Base-by-base conservation (phyloP, 2,797 vertebrate genomes). In the Buphagus erythrorhynchus region DNA sequence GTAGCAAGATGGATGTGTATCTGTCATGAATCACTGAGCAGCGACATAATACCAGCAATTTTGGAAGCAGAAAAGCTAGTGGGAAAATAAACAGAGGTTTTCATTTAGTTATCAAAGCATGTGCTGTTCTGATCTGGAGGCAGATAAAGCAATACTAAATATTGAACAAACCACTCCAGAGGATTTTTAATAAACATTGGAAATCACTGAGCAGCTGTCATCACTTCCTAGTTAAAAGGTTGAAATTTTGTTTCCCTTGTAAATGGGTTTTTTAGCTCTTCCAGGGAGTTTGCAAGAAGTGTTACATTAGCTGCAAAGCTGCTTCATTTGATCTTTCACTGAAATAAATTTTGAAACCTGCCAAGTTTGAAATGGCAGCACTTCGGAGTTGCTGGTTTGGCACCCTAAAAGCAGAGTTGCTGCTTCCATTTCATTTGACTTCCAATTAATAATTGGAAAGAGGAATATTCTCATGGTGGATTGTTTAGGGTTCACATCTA, bases 141-240 rank as follows among this genome's bases (percentile, higher is more conserved):
- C 86, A 94, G 93, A 94, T 93, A 86, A 95, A 93, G 78, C 78
- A 85, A 42, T 48, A 33, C 85, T 85, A 80, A 92, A 87, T 92
- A 85, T 51, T 92, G 88, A 96, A 92, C 74, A 83, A 83, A 77
- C 35, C 43, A 46, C 83, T 92, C 94, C 63, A 18, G 88, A 85
- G 72, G 49, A 54, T 52, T 73, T 94, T 82, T 80, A 82, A 79
- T 93, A 89, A 94, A 95, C 71, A 65, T 5, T 24, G 86, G 52
- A 66, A 90, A 87, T 94, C 33, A 59, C 57, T 67, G 86, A 88
- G 92, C 78, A 77, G 86, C 88, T 93, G 86, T 85, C 88, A 90
- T 66, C 74, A 29, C 84, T 82, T 90, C 59, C 19, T 66, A 67
- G 68, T 77, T 89, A 91, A 76, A 90, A 91, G 77, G 86, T 21